phyloP scores from a whole-genome alignment of 2,888 invertebrate genomes.

The Heteromurus nitidus region DNA sequence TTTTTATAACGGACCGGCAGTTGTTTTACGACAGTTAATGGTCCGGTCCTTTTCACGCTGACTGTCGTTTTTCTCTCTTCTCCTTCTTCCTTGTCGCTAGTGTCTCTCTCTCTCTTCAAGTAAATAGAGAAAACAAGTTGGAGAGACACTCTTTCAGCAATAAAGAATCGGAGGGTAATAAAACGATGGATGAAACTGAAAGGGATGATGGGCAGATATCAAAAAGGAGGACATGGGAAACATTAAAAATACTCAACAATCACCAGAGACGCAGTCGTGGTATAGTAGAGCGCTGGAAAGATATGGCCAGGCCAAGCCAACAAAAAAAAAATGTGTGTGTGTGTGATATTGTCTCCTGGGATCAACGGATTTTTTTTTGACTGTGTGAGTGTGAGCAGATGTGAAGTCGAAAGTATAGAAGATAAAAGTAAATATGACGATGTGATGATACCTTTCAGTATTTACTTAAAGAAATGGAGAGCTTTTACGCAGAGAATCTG shows the following conservation, averaged over 20 bases:
- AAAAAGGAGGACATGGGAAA: constrained; percentile 23
- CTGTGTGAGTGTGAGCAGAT: neutral
- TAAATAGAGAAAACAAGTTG: neutral
- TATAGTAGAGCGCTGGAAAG: neutral
- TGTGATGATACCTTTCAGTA: neutral
- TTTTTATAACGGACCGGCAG: constrained; percentile 15
- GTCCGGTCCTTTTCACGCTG: neutral
- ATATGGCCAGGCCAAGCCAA: neutral
- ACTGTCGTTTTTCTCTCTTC: neutral
- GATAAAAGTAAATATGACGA: neutral
- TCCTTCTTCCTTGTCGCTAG: neutral
- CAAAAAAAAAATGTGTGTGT: no score
- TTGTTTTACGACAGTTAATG: constrained; percentile 50
- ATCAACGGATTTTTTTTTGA: no score
- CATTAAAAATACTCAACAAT: constrained; percentile 29
- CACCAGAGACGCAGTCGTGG: constrained; percentile 19
- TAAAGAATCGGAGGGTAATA: constrained; percentile 18
- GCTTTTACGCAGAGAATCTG: no score
- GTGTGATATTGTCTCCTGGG: no score
- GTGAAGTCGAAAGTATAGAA: neutral
- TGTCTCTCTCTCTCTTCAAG: neutral
- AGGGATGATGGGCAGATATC: constrained; percentile 36
- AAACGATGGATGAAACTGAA: constrained; percentile 44
- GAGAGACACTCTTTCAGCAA: neutral
- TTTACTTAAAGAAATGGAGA: constrained; percentile 1